A percentile compares a stretch with the other conserved stretches of the same genome.
These are phyloP conservation scores for Anas flavirostris DNA, from an alignment of 2,797 vertebrate species.

Conservation along the genomic window DNA sequence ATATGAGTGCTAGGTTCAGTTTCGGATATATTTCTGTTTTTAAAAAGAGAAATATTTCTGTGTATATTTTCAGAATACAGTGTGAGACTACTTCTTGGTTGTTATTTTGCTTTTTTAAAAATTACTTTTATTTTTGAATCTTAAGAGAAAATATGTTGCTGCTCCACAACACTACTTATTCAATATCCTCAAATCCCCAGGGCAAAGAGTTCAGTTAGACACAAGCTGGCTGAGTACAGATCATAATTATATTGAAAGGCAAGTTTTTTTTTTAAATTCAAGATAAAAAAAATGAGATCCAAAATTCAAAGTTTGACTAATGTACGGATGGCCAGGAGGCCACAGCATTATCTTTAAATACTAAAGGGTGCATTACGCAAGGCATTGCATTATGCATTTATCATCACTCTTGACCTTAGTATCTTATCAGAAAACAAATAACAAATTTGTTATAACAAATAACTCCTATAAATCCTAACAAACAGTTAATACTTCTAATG, in stretches of 20 bases:
- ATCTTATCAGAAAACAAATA: neutral
- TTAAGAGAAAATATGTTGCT: constrained; percentile 39
- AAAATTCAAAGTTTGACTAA: constrained; percentile 20
- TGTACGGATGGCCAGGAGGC: neutral
- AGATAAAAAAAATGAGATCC: neutral
- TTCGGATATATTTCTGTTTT: constrained; percentile 5
- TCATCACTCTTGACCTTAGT: neutral
- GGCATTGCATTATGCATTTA: constrained; percentile 18
- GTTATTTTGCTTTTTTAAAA: neutral
- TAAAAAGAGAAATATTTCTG: constrained; percentile 13
- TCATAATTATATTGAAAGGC: constrained; percentile 27
- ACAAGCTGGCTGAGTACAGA: constrained; percentile 39
- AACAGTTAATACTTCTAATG: neutral
- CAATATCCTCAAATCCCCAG: constrained; percentile 33
- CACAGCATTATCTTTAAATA: constrained; percentile 25
- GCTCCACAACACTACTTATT: constrained; percentile 26
- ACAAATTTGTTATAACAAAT: neutral
- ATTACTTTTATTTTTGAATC: constrained; percentile 28
- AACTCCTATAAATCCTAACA: constrained; percentile 1
- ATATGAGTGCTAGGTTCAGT: neutral
- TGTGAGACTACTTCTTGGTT: constrained; percentile 32
- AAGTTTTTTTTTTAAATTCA: constrained; percentile 37
- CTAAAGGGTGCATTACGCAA: neutral
- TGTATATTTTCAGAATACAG: constrained; percentile 29
- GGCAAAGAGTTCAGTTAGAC: constrained; percentile 50